Conservation (phyloP, 2,113 vertebrate genomes). For the Larimichthys polyactis region DNA sequence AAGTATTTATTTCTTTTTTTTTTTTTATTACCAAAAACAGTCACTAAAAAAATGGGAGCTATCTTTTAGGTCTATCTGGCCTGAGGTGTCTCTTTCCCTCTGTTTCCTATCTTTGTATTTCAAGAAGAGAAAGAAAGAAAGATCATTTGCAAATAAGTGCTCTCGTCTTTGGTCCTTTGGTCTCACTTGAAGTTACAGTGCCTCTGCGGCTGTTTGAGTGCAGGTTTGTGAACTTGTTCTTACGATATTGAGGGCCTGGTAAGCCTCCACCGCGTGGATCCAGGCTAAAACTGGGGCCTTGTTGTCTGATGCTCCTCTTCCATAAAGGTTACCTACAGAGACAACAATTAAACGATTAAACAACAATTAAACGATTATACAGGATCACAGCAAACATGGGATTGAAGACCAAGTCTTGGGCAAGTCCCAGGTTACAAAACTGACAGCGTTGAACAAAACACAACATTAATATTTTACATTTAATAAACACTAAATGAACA, state of each 20-base stretch:
- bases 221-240: conserved; percentile 14
- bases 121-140: background rate
- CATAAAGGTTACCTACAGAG: conserved; percentile 84
- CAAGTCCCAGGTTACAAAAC: too few species aligned
- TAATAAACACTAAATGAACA: too few species aligned
- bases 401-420: too few species aligned
- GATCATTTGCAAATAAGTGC: background rate
- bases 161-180: conserved; percentile 1
- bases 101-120: background rate
- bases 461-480: too few species aligned
- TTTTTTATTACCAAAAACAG: background rate
- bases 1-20: background rate
- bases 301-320: conserved; percentile 88
- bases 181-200: background rate
- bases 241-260: conserved; percentile 82
- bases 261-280: conserved; percentile 86
- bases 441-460: too few species aligned
- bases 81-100: background rate
- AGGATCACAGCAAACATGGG: too few species aligned
- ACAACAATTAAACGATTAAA: background rate
- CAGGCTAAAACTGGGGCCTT: conserved; percentile 88
- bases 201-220: background rate
- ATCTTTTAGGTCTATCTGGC: conserved; percentile 11
- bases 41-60: conserved; percentile 1
- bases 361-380: too few species aligned